phyloP scores from a whole-genome alignment of 2,113 vertebrate species.

The Petrocephalus zakoni region DNA sequence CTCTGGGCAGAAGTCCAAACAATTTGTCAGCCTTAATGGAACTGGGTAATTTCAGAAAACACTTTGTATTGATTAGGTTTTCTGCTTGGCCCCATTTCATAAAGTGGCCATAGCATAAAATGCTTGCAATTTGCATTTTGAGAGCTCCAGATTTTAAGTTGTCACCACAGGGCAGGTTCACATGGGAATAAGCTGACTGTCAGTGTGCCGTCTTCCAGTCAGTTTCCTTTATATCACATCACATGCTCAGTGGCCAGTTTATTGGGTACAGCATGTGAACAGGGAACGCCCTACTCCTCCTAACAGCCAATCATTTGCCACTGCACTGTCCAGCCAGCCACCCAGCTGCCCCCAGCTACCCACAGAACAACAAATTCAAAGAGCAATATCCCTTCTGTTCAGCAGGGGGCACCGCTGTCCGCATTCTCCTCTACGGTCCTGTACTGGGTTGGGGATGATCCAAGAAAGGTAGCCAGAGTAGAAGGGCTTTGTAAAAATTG shows the following conservation, averaged over 20 bases:
- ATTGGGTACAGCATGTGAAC: background rate
- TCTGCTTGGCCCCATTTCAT: background rate
- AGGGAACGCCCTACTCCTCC: background rate
- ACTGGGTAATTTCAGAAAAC: background rate
- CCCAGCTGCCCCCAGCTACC: background rate
- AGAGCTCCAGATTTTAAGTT: background rate
- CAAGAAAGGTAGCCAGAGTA: background rate
- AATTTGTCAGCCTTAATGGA: background rate
- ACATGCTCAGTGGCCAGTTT: background rate
- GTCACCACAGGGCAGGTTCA: background rate
- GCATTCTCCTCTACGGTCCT: background rate
- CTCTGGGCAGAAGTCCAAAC: background rate
- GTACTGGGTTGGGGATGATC: background rate
- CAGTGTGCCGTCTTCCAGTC: background rate
- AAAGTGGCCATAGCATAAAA: background rate
- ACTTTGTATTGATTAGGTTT: conserved; percentile 5
- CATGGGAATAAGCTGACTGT: background rate
- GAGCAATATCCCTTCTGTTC: background rate
- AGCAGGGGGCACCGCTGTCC: background rate
- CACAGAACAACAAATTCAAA: background rate
- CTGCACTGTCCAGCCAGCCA: too few species aligned
- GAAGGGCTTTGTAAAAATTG: background rate
- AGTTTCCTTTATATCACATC: background rate
- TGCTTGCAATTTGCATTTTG: background rate
- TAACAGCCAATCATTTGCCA: too few species aligned